Percentiles rank a stretch among this genome's conserved stretches.
These are phyloP conservation scores for Bergia sp. DNA, from an alignment of 92 coral and sea anemone species.

Conservation along the genomic window DNA sequence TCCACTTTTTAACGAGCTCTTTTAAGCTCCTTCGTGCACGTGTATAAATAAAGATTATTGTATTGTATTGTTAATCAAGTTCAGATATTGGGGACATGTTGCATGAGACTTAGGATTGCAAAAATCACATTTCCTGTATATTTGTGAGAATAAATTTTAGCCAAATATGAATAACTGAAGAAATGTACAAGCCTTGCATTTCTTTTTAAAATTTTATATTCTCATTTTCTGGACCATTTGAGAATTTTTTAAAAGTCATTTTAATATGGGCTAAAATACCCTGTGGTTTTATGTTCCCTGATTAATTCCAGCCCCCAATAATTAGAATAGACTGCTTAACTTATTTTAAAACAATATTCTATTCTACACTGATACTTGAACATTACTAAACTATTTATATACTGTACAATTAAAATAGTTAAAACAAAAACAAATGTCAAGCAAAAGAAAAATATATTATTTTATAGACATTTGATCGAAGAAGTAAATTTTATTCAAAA, in stretches of 20 bases:
- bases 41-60: too few relatives aligned
- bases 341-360: background rate
- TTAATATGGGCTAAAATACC: constrained; percentile 6
- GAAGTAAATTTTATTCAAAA: constrained; percentile 7
- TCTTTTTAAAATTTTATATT: background rate
- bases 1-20: too few relatives aligned
- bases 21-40: too few relatives aligned
- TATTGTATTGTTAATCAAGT: constrained; percentile 11
- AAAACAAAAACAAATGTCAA: constrained; percentile 2
- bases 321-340: constrained; percentile 1
- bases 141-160: background rate
- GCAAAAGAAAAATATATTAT: constrained; percentile 7
- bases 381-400: constrained; percentile 7
- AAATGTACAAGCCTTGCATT: constrained; percentile 18
- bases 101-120: constrained; percentile 13
- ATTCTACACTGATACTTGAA: constrained; percentile 4
- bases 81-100: constrained; percentile 16
- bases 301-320: background rate
- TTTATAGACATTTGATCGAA: constrained; percentile 9
- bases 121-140: constrained; percentile 8
- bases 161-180: constrained; percentile 11
- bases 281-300: constrained; percentile 26
- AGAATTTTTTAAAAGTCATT: background rate
- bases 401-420: background rate
- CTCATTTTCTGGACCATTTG: constrained; percentile 27